Evolutionary conservation across 2,888 invertebrate genomes (phyloP), one percentile per base, ranked within the genome.

Genomic region (Nomada flava): DNA sequence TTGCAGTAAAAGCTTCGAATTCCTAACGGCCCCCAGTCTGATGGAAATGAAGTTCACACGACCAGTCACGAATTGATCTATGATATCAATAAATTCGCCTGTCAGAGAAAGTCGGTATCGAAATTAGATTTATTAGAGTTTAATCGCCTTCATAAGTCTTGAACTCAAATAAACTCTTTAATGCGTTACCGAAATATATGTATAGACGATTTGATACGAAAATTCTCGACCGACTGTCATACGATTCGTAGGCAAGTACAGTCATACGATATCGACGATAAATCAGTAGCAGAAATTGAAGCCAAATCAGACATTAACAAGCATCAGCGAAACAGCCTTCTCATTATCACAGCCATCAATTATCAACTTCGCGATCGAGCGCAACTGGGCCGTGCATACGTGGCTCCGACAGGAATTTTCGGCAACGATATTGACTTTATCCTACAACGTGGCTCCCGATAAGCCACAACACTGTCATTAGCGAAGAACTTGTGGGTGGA

Each of bases 251-350:
- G 4, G 3, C 26, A 50, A 50, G 15, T 55, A 68, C 53, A 53
- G 80, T 64, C 44, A 81, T 64, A 64, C 73, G 73, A 81, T 69
- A 52, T 53, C 52, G 29, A 1, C 53, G 52, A 71, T 83, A 72
- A 77, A 82, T 83, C 74, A 77, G n/a, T 4, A 2, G 10, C 44
- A 65, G 71, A 76, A 82, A 83, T 73, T 72, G 65, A 76, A 77
- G 62, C 55, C 63, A 42, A 79, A 82, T 78, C 78, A 57, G 78
- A 82, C 75, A 60, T 73, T 77, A 74, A 77, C 76, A 73, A 73
- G 73, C 83, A 74, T 62, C 68, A 47, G 13, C 29, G 50, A 60
- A 4, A 53, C 59, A 26, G 63, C 52, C 47, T 50, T 75, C 82
- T 82, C 75, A 64, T 69, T 83, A 78, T 62, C 60, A 23, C 65